A percentile compares a stretch with the other conserved stretches of the same genome.
phyloP scores from a whole-genome alignment of 2,888 invertebrate genomes.

The Gryllus longicercus region DNA sequence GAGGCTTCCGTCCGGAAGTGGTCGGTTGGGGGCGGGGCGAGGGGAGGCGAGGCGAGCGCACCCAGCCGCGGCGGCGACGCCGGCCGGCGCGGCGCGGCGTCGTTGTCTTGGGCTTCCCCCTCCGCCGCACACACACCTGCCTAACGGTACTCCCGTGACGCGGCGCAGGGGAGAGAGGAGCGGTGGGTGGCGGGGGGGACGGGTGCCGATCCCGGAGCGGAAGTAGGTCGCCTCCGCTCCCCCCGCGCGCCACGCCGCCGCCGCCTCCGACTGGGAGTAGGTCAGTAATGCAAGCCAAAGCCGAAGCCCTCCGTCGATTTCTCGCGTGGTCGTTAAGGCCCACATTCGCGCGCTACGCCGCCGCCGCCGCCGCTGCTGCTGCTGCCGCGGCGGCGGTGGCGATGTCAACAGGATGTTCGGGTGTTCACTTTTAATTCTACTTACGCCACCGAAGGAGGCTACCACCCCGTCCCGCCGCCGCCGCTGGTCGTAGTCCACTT shows the following conservation, averaged over 20 bases:
- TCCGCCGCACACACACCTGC: not conserved
- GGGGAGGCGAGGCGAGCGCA: not conserved
- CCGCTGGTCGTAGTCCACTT: too few relatives aligned
- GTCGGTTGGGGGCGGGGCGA: not conserved
- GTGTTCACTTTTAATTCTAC: too few relatives aligned
- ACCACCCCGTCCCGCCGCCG: too few relatives aligned
- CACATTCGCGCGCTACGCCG: not conserved
- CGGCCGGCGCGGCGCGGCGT: not conserved
- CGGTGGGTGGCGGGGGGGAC: not conserved
- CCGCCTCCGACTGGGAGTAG: not conserved
- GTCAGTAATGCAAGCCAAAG: slow-evolving; percentile 1
- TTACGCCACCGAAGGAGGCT: too few relatives aligned
- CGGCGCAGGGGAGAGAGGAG: not conserved
- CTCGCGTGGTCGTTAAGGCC: not conserved
- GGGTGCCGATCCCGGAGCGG: not conserved
- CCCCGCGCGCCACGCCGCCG: not conserved
- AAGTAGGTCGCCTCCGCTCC: not conserved
- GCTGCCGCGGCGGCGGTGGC: too few relatives aligned
- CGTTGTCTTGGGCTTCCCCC: not conserved
- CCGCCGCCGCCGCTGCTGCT: not conserved
- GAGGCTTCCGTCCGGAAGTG: not conserved
- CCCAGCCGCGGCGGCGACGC: not conserved
- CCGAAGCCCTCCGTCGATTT: not conserved
- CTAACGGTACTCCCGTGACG: slow-evolving; percentile 7
- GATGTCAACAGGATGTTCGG: too few relatives aligned